phyloP scores from a whole-genome alignment of 2,797 vertebrate species.

The Acomys russatus region DNA sequence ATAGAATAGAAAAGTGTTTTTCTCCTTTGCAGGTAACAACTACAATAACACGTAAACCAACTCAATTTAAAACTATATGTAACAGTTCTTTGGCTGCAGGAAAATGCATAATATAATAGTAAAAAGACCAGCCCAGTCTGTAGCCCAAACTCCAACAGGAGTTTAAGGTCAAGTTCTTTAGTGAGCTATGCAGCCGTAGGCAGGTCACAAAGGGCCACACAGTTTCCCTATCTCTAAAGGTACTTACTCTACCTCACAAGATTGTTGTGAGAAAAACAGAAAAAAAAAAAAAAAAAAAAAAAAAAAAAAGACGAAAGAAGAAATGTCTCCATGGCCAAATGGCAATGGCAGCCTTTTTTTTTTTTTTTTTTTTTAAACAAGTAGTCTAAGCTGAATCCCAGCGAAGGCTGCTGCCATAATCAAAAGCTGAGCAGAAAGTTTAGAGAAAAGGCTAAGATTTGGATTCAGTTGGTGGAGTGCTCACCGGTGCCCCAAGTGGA shows the following conservation, averaged over 20 bases:
- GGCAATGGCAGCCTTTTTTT: not conserved
- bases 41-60: conserved; percentile 31
- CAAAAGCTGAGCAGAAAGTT: not conserved
- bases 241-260: conserved; percentile 66
- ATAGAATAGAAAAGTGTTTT: conserved; percentile 70
- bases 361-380: not conserved
- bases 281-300: conserved; percentile 6
- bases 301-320: not conserved
- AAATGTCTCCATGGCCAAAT: not conserved
- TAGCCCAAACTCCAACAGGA: not conserved
- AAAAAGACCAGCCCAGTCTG: not conserved
- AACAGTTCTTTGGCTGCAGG: conserved; percentile 49
- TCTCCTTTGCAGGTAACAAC: conserved; percentile 79
- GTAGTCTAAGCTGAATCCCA: not conserved
- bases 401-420: not conserved
- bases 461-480: not conserved
- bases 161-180: conserved; percentile 30
- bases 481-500: not conserved
- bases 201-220: not conserved
- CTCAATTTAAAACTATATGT: conserved; percentile 54
- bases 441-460: not conserved
- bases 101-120: conserved; percentile 11
- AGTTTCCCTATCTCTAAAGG: not conserved
- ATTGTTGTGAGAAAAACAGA: conserved; percentile 65
- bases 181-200: not conserved